Base-by-base conservation (phyloP, 2,888 invertebrate species). In the Cryptosula pallasiana region DNA sequence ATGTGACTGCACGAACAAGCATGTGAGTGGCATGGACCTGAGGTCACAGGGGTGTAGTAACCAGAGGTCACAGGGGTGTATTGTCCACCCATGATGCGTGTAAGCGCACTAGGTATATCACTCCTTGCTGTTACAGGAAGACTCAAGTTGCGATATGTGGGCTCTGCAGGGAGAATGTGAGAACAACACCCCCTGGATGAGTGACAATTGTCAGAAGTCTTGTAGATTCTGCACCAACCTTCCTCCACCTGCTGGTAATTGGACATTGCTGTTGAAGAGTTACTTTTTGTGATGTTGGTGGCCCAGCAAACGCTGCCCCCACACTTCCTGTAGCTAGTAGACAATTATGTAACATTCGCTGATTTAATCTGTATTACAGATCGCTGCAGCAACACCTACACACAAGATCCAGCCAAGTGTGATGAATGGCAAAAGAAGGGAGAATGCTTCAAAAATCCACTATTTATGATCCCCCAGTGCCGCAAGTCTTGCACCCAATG, bases 161-260 rank as follows among this genome's bases (percentile, higher is more conserved):
- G 77, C 76, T 45, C 74, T 74, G 29, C 71, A 75, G 32, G 81
- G 80, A 0, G 81, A 81, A 71, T 82, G 82, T 72, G 75, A 78
- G 29, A 77, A 77, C n/a, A 81, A 81, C 73, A 72, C 77, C 34
- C 55, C 74, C 16, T 81, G 81, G 81, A 82, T 82, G 81, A 71
- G 73, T 1, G 73, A 74, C 20, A 74, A 80, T 74, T 82, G 82
- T 73, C 74, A 75, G 55, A 77, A 75, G 35, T 77, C 81, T 0
- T 81, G 81, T 32, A 54, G 45, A 5, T 36, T 54, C 36, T 70
- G 70, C 32, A 70, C 70, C 3, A 70, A 70, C 55, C 27, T 54
- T 16, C 45, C 55, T 25, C 70, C 70, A 36, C 45, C 70, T 25
- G n/a, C 70, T 3, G 70, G 70, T 70, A 70, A 3, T 32, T 57